These are phyloP conservation scores for Epinotia bilunana DNA, from an alignment of 2,888 invertebrate species.

Conservation along the genomic window DNA sequence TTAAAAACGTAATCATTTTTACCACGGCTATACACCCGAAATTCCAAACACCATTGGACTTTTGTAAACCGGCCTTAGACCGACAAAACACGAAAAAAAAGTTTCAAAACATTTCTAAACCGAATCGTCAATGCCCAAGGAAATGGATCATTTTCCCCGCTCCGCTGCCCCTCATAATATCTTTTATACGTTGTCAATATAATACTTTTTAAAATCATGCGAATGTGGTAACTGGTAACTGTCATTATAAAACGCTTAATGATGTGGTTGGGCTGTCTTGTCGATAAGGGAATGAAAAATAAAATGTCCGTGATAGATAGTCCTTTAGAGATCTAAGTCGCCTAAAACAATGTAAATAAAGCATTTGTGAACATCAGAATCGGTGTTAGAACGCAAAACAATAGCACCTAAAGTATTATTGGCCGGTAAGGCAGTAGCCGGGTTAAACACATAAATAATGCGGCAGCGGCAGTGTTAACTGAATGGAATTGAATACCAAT, in stretches of 20 bases:
- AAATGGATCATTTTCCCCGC: conserved; percentile 26
- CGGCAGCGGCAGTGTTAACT: conserved; percentile 47
- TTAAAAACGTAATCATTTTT: no score
- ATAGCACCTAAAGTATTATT: not conserved
- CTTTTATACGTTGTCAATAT: conserved; percentile 21
- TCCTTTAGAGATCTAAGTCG: no score
- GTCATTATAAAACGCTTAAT: conserved; percentile 19
- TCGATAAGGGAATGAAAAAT: not conserved
- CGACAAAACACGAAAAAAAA: not conserved
- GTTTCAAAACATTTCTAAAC: conserved; percentile 6
- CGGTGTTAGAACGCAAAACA: conserved; percentile 13
- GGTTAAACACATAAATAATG: conserved; percentile 45
- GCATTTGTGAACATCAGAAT: not conserved
- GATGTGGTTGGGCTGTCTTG: conserved; percentile 10
- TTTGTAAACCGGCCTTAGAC: no score
- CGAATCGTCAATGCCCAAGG: conserved; percentile 15
- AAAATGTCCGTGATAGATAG: no score
- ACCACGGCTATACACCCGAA: no score
- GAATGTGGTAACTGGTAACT: not conserved
- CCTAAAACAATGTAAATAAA: no score
- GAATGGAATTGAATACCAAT: conserved; percentile 62
- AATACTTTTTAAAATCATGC: conserved; percentile 20
- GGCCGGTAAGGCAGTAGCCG: not conserved
- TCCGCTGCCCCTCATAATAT: conserved; percentile 17
- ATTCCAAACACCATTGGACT: no score